Evolutionary conservation across 2,113 vertebrate genomes (phyloP).

Genomic region (Lophochroa leadbeateri): DNA sequence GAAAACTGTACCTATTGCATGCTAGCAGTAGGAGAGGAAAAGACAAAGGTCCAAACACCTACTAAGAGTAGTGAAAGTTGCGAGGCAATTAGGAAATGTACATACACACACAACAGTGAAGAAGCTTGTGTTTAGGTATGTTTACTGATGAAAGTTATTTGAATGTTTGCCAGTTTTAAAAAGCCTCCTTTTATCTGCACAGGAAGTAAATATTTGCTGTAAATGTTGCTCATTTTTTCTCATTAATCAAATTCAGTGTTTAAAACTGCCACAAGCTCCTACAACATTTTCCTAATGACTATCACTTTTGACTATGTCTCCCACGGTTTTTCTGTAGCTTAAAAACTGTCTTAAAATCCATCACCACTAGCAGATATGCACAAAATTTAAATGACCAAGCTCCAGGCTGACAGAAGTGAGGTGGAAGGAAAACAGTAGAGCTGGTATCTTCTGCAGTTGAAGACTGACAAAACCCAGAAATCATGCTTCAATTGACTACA

Average conservation of each 20-base stretch:
- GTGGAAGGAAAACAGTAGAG: not conserved
- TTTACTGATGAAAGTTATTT: not conserved
- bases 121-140: not conserved
- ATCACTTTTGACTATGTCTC: not conserved
- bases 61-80: not conserved
- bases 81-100: not conserved
- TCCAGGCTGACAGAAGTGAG: not conserved
- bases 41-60: not conserved
- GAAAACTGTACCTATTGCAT: not conserved
- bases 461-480: not conserved
- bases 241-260: slow-evolving; percentile 36
- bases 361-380: not conserved
- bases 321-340: not conserved
- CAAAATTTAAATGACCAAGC: not conserved
- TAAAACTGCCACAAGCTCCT: slow-evolving; percentile 3
- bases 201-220: not conserved
- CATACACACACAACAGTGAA: not conserved
- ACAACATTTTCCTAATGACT: slow-evolving; percentile 31
- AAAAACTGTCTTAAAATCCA: slow-evolving; percentile 37
- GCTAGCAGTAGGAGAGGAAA: not conserved
- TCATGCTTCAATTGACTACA: not conserved
- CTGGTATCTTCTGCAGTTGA: not conserved
- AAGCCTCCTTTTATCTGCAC: not conserved
- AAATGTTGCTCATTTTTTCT: not conserved
- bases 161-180: not conserved